These are phyloP conservation scores for Heteromyza rotundicornis DNA, from an alignment of 2,888 invertebrate species.

Conservation along the genomic window DNA sequence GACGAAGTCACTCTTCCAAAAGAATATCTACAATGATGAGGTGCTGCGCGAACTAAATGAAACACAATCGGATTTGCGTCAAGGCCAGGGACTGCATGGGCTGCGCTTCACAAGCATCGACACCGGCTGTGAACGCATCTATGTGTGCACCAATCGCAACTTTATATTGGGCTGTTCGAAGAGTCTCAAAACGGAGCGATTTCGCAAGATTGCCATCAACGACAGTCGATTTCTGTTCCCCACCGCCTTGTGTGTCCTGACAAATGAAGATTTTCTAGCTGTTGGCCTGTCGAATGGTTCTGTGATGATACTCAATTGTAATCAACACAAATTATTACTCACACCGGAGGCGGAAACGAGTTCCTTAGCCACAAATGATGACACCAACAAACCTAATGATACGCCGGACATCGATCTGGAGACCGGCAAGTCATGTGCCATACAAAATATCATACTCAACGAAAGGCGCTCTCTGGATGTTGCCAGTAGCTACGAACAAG, in stretches of 20 bases:
- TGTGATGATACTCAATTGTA: constrained; percentile 56
- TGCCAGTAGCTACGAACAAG: neutral
- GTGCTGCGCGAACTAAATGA: constrained; percentile 55
- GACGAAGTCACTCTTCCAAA: constrained; percentile 59
- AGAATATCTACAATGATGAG: constrained; percentile 58
- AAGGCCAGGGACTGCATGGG: constrained; percentile 46
- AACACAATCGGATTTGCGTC: constrained; percentile 32
- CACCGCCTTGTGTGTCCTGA: constrained; percentile 52
- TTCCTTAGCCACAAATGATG: constrained; percentile 14
- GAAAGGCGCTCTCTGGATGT: constrained; percentile 46
- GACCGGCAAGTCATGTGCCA: constrained; percentile 60
- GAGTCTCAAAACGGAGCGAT: constrained; percentile 52
- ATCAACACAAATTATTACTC: constrained; percentile 38
- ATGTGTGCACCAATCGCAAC: constrained; percentile 59
- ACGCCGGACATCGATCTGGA: constrained; percentile 34
- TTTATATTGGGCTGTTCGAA: constrained; percentile 57
- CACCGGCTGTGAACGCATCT: constrained; percentile 51
- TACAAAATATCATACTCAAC: constrained; percentile 60
- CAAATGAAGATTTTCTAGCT: constrained; percentile 52
- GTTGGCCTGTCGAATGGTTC: constrained; percentile 61
- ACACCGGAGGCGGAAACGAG: constrained; percentile 17
- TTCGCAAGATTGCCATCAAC: constrained; percentile 51
- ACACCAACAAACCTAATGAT: constrained; percentile 12
- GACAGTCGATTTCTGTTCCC: constrained; percentile 57
- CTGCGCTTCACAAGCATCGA: constrained; percentile 57